These are phyloP conservation scores for Drosophila affinis DNA, from an alignment of 2,888 invertebrate genomes.

Conservation along the genomic window DNA sequence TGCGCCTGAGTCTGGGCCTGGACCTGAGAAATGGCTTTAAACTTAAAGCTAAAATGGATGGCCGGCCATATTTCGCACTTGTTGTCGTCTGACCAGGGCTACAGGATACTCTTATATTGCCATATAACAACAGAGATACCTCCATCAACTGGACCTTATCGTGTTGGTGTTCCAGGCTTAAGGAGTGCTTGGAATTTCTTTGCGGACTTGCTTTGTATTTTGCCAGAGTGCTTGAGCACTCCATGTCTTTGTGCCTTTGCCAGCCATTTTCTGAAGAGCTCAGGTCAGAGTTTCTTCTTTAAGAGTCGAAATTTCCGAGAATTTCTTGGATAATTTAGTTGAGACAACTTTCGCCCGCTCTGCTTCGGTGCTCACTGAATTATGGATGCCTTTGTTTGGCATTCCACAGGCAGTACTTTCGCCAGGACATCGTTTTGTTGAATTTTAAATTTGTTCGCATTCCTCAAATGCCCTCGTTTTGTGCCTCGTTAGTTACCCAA, in stretches of 20 bases:
- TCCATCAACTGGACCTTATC: too few species aligned
- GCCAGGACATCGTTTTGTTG: constrained; percentile 5
- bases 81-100: constrained; percentile 32
- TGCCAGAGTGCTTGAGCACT: too few species aligned
- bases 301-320: too few species aligned
- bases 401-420: constrained; percentile 14
- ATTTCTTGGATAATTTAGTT: background rate
- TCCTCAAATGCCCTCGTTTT: constrained; percentile 17
- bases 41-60: constrained; percentile 32
- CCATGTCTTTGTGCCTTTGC: too few species aligned
- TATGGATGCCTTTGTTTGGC: constrained; percentile 30
- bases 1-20: background rate
- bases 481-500: constrained; percentile 30
- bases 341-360: background rate
- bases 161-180: too few species aligned
- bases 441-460: constrained; percentile 34
- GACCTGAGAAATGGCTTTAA: constrained; percentile 21
- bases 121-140: too few species aligned
- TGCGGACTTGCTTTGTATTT: too few species aligned
- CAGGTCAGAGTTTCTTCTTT: too few species aligned
- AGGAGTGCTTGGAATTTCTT: too few species aligned
- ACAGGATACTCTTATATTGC: background rate
- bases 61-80: constrained; percentile 43
- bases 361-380: constrained; percentile 12
- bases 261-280: too few species aligned